phyloP scores from a whole-genome alignment of 2,797 vertebrate species.

The Prunella strophiata region DNA sequence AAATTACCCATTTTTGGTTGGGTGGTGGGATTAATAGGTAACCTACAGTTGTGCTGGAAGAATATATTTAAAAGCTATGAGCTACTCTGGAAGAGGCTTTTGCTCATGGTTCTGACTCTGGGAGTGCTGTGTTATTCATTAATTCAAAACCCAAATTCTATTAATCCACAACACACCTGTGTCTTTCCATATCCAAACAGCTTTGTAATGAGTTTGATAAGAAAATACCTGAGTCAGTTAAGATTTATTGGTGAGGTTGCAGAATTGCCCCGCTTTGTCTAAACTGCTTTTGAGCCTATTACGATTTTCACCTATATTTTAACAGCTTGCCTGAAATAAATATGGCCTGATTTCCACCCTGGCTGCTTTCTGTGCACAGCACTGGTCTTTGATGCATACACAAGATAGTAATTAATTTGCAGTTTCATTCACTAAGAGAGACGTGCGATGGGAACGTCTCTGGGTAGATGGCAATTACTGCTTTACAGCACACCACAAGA shows the following conservation, averaged over 20 bases:
- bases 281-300: background rate
- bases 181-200: background rate
- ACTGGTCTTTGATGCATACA: constrained; percentile 49
- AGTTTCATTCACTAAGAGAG: constrained; percentile 39
- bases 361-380: constrained; percentile 29
- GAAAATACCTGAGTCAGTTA: background rate
- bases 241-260: background rate
- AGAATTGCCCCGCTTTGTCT: background rate
- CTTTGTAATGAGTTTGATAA: constrained; percentile 5
- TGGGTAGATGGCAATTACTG: constrained; percentile 55
- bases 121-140: background rate
- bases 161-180: background rate
- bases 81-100: background rate
- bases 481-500: constrained; percentile 31
- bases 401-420: constrained; percentile 65
- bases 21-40: background rate
- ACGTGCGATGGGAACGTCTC: constrained; percentile 10
- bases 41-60: background rate
- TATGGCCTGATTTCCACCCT: constrained; percentile 32
- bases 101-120: background rate
- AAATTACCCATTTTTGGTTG: background rate
- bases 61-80: constrained; percentile 9
- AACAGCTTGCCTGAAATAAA: constrained; percentile 43
- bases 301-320: background rate
- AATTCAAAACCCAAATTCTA: background rate